Conservation (phyloP, 2,888 invertebrate genomes). For the Tuberolachnus salignus region DNA sequence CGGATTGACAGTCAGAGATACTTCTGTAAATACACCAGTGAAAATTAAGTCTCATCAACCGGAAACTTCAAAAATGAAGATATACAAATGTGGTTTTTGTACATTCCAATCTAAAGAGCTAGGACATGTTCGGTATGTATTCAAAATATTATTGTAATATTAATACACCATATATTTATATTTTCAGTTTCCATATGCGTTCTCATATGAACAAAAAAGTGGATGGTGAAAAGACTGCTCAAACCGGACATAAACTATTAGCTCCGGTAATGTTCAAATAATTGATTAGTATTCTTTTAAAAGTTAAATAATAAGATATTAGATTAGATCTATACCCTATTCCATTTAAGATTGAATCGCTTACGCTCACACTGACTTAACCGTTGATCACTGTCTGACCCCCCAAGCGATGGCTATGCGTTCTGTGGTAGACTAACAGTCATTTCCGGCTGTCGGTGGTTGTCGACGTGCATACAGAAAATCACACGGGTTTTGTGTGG, state of each 20-base stretch:
- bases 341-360: too few relatives aligned
- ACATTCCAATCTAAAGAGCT: constrained; percentile 57
- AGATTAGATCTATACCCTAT: not conserved
- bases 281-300: not conserved
- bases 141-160: not conserved
- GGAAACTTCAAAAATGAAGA: constrained; percentile 46
- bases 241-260: constrained; percentile 14
- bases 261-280: not conserved
- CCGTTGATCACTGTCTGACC: too few relatives aligned
- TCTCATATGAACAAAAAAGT: constrained; percentile 49
- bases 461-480: too few relatives aligned
- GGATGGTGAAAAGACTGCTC: constrained; percentile 29
- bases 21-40: not conserved
- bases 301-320: not conserved
- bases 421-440: too few relatives aligned
- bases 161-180: too few relatives aligned
- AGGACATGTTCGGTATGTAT: constrained; percentile 46
- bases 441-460: too few relatives aligned
- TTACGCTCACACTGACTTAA: too few relatives aligned
- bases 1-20: not conserved
- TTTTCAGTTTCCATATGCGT: constrained; percentile 53
- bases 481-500: too few relatives aligned
- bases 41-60: not conserved
- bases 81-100: constrained; percentile 58
- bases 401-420: too few relatives aligned